Base-by-base conservation (phyloP, 2,113 vertebrate genomes). In the Rhea americana region DNA sequence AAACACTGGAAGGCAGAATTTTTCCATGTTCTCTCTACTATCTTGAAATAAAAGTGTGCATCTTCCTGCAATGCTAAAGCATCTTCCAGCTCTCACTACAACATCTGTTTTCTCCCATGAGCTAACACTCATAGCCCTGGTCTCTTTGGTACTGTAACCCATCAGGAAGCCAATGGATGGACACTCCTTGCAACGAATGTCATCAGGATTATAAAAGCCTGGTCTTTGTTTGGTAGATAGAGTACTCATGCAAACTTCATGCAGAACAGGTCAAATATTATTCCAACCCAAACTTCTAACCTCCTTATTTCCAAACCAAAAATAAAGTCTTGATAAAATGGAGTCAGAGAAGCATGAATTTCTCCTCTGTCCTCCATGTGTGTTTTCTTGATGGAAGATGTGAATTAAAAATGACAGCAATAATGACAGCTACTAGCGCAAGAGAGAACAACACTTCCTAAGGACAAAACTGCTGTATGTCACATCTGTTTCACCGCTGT, bases 401-500 rank as follows among this genome's bases (percentile, higher is more conserved):
- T 35, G 56, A 59, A 6, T 51, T 55, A 35, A 62, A 83, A 47
- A 0, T 1, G 1, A 17, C 1, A 30, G 20, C 1, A 73, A 5
- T 32, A 68, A 21, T n/a, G 15, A 55, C 53, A 63, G 48, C 10
- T 12, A 37, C 8, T 2, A 41, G 7, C 0, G 48, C 26, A 74
- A 18, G 17, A 1, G 48, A 48, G 62, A 24, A 68, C 35, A 35
- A 7, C 0, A 0, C 6, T 16, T 4, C 5, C 28, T 20, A 3
- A 11, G 28, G 39, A 0, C 14, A 5, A 1, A 17, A 6, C 3
- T 3, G 55, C 8, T 1, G 0, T 0, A 17, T 1, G 11, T 1
- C 61, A 0, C 72, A 37, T 3, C 59, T 26, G 68, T 32, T 30
- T 30, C 32, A 9, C 16, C 17, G 25, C 55, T 58, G 28, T 32